Percentiles rank a stretch among this genome's conserved stretches.
Evolutionary conservation across 2,888 invertebrate genomes (phyloP).

Genomic region (Lucinisca nassula): DNA sequence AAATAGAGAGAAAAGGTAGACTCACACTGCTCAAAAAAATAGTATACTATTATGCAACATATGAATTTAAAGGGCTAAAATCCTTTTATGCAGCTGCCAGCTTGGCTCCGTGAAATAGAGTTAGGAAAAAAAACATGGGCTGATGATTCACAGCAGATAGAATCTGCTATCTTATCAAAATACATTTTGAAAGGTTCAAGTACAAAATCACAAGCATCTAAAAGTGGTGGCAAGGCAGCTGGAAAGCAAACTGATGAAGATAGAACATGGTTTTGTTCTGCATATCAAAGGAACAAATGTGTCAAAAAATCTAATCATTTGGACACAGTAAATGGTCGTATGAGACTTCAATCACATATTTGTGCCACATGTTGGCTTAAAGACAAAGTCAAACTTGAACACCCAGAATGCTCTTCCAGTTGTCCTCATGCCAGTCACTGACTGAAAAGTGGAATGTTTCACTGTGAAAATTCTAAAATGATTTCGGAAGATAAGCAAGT

Average conservation of each 20-base stretch:
- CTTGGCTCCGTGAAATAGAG: not conserved
- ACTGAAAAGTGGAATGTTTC: too few species aligned
- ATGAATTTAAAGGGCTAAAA: not conserved
- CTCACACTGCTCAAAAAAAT: not conserved
- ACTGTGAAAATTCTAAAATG: too few species aligned
- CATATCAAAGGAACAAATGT: not conserved
- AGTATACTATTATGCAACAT: not conserved
- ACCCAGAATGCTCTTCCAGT: too few species aligned
- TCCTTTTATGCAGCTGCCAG: not conserved
- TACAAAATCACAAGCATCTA: not conserved
- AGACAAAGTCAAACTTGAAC: too few species aligned
- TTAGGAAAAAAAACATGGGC: not conserved
- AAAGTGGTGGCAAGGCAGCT: not conserved
- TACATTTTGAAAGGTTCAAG: not conserved
- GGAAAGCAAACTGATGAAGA: not conserved
- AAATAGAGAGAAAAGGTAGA: not conserved
- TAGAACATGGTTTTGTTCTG: not conserved
- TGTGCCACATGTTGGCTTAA: too few species aligned
- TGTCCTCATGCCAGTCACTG: too few species aligned
- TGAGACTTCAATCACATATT: too few species aligned
- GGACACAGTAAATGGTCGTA: too few species aligned
- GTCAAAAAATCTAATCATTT: not conserved
- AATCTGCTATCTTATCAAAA: not conserved
- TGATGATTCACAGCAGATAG: not conserved
- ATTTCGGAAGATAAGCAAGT: too few species aligned